A percentile compares a stretch with the other conserved stretches of the same genome.
phyloP scores from a whole-genome alignment of 2,888 invertebrate species.

The Phymatocera aterrima region DNA sequence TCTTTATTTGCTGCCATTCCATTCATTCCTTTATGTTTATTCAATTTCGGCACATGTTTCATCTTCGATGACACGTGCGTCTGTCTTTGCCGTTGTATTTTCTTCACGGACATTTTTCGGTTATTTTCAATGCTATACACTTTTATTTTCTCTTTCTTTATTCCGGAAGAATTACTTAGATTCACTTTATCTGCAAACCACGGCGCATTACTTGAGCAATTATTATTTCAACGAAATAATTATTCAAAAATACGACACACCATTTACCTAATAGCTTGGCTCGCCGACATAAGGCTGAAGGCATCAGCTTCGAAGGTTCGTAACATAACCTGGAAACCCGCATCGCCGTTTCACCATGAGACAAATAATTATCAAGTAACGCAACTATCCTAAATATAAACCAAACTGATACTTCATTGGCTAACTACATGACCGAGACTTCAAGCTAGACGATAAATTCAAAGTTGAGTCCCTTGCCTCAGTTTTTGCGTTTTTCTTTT shows the following conservation, averaged over 20 bases:
- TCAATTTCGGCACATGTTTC: constrained; percentile 25
- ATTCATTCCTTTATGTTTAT: constrained; percentile 32
- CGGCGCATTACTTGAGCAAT: not conserved
- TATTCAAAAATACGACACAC: not conserved
- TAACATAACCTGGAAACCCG: constrained; percentile 13
- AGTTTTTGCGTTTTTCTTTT: not conserved
- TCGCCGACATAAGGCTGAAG: no score
- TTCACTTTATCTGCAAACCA: not conserved
- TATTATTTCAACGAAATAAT: not conserved
- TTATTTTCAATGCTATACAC: not conserved
- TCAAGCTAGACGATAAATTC: not conserved
- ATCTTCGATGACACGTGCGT: constrained; percentile 40
- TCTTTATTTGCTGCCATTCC: not conserved
- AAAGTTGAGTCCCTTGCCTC: no score
- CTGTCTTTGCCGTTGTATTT: constrained; percentile 28
- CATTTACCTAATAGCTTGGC: no score
- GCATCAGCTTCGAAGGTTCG: no score
- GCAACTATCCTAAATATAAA: no score
- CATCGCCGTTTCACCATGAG: not conserved
- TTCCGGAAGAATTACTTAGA: not conserved
- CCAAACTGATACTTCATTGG: not conserved
- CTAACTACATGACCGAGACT: not conserved
- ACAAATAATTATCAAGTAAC: not conserved
- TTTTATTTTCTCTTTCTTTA: not conserved
- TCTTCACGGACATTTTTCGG: constrained; percentile 45